Evolutionary conservation across 2,797 vertebrate species (phyloP), one percentile per base, ranked within the genome.

Genomic region (Anguilla anguilla): DNA sequence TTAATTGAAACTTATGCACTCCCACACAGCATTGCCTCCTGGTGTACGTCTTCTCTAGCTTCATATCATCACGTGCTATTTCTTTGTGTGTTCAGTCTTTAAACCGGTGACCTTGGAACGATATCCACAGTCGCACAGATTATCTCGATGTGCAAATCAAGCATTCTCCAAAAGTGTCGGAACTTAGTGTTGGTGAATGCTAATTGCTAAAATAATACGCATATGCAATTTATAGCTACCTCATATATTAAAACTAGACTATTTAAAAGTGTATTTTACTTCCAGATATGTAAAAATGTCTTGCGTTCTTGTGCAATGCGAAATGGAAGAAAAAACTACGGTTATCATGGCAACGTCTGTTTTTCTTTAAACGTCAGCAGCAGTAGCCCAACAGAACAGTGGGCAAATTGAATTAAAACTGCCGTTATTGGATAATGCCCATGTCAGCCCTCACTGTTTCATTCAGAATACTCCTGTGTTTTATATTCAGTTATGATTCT

Each of bases 1-100:
- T 64, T 85, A 67, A 67, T 67, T 85, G 57, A 85, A 85, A 46
- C 39, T 11, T 85, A 69, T 39, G 43, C 85, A 28, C 64, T 31
- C 85, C 46, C 39, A 72, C 67, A 28, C 39, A 43, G 57, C 35
- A 25, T 35, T 64, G 59, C 31, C 59, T 85, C 10, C 35, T 6
- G 35, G 57, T 61, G 57, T 55, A 61, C 31, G 67, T 49, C 39
- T 25, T 39, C 84, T 85, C 43, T 51, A 82, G 59, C 39, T 64
- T 31, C 31, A 25, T 64, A 2, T 22, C 17, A 53, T 5, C 59
- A 39, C 19, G 28, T 84, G 53, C 59, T 84, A 84, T 84, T 84
- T 46, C 49, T 31, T 35, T 28, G 82, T 55, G 22, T n/a, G n/a
- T 6, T n/a, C 64, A 28, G 22, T 43, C 6, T 79, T 19, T 81